Conservation (phyloP, 2,113 vertebrate species). For the Rhinopomastus cyanomelas region DNA sequence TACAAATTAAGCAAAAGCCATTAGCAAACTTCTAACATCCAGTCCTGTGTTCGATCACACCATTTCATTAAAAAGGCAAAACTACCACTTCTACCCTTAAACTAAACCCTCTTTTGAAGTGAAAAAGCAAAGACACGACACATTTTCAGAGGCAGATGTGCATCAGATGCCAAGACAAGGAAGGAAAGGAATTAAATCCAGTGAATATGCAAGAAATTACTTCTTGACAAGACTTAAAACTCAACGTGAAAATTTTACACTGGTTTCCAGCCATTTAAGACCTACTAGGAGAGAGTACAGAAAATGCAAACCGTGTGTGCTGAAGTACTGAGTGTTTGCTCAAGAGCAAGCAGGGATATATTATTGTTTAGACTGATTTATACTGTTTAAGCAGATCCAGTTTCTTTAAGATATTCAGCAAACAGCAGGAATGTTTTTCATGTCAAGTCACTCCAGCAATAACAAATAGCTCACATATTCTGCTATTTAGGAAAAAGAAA, state of each 20-base stretch:
- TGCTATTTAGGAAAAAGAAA: slow-evolving; percentile 58
- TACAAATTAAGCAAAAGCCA: background rate
- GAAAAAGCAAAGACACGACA: background rate
- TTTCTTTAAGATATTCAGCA: slow-evolving; percentile 62
- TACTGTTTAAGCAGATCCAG: slow-evolving; percentile 35
- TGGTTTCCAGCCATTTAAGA: slow-evolving; percentile 54
- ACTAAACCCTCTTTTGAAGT: slow-evolving; percentile 11
- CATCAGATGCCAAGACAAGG: slow-evolving; percentile 7
- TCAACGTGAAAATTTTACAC: slow-evolving; percentile 34
- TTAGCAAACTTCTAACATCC: background rate
- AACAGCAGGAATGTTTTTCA: slow-evolving; percentile 51
- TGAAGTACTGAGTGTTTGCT: slow-evolving; percentile 30
- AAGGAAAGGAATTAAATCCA: slow-evolving; percentile 46
- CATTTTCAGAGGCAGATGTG: background rate
- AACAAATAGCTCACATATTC: slow-evolving; percentile 61
- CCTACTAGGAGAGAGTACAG: slow-evolving; percentile 39
- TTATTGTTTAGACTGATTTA: slow-evolving; percentile 57
- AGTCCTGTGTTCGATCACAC: background rate
- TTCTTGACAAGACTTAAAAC: slow-evolving; percentile 43
- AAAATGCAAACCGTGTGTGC: slow-evolving; percentile 55
- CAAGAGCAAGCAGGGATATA: slow-evolving; percentile 51
- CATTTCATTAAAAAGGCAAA: background rate
- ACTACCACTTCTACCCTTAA: background rate
- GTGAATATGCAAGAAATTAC: slow-evolving; percentile 28
- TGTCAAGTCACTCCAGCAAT: slow-evolving; percentile 48